Evolutionary conservation across 2,113 vertebrate genomes (phyloP).

Genomic region (Shinisaurus crocodilurus): DNA sequence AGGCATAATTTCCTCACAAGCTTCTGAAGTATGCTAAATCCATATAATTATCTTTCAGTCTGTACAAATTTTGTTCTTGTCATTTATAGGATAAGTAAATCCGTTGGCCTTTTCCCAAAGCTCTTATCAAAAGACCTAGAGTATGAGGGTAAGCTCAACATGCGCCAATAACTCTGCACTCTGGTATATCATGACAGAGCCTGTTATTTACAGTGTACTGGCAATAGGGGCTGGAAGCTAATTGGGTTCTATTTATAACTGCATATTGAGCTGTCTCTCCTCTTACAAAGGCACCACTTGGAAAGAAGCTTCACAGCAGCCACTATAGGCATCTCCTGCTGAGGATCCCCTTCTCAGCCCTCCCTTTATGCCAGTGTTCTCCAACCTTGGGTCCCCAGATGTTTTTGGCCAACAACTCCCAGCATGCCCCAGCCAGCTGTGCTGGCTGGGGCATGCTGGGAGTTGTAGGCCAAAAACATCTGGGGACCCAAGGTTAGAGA

Average conservation of each 20-base stretch:
- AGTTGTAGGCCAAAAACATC: too few species aligned
- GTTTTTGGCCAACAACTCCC: too few species aligned
- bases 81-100: slow-evolving; percentile 47
- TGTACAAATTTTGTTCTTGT: slow-evolving; percentile 45
- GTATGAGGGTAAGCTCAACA: slow-evolving; percentile 41
- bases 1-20: slow-evolving; percentile 23
- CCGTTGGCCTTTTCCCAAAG: slow-evolving; percentile 32
- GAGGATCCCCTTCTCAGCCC: neutral
- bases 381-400: too few species aligned
- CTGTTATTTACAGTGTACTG: slow-evolving; percentile 38
- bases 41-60: slow-evolving; percentile 64
- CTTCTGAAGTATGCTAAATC: slow-evolving; percentile 58
- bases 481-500: too few species aligned
- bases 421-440: too few species aligned
- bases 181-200: slow-evolving; percentile 36
- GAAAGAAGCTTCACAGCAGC: neutral
- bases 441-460: too few species aligned
- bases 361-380: neutral
- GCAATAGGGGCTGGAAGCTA: slow-evolving; percentile 34
- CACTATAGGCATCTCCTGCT: neutral
- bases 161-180: slow-evolving; percentile 34
- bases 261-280: neutral
- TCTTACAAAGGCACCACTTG: neutral
- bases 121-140: neutral
- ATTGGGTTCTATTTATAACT: slow-evolving; percentile 22